phyloP scores from a whole-genome alignment of 2,113 vertebrate species.

The Sapajus apella region DNA sequence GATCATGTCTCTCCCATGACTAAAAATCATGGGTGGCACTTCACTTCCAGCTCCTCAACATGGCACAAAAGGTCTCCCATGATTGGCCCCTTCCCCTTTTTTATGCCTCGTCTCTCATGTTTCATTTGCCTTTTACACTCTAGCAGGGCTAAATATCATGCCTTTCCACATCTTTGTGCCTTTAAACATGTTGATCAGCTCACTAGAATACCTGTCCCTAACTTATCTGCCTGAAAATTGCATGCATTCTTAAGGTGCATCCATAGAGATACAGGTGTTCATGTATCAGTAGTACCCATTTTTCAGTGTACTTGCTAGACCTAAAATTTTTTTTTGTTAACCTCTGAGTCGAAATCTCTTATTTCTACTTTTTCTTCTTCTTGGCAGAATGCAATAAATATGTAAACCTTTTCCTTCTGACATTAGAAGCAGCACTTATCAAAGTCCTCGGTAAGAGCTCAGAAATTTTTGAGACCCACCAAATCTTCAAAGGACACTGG shows the following conservation, averaged over 20 bases:
- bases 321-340: constrained; percentile 26
- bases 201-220: not conserved
- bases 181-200: not conserved
- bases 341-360: not conserved
- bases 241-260: not conserved
- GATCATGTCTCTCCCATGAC: not conserved
- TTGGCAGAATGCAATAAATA: not conserved
- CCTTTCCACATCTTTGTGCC: not conserved
- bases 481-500: not conserved
- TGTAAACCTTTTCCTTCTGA: constrained; percentile 14
- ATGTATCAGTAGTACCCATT: not conserved
- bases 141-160: not conserved
- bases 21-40: not conserved
- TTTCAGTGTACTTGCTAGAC: not conserved
- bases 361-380: not conserved
- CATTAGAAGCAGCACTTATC: not conserved
- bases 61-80: not conserved
- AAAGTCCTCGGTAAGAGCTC: not conserved
- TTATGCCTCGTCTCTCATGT: not conserved
- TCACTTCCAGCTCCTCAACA: not conserved
- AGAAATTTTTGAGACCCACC: not conserved
- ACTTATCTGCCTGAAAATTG: not conserved
- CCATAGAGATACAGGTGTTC: not conserved
- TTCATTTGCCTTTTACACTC: not conserved
- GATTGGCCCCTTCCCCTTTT: not conserved